Evolutionary conservation across 2,888 invertebrate species (phyloP).

Genomic region (Nesidiocoris tenuis): DNA sequence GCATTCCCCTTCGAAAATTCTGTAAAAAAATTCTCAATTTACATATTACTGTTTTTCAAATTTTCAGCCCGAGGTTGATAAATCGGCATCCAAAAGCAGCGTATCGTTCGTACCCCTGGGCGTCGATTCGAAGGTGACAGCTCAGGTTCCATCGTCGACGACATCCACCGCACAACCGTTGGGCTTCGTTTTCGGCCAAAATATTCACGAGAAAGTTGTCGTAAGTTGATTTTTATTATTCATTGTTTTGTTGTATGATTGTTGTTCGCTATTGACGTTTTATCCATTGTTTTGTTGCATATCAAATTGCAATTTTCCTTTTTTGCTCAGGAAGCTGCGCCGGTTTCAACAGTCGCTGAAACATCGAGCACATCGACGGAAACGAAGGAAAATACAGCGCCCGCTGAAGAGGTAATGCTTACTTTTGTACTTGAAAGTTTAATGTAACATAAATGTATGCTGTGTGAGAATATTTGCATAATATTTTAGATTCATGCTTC

Average conservation of each 20-base stretch:
- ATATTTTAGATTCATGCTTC: no score
- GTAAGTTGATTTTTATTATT: constrained; percentile 6
- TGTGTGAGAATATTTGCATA: no score
- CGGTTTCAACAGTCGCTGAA: background rate
- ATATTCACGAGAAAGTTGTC: constrained; percentile 78
- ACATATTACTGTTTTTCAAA: no score
- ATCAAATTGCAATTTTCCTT: background rate
- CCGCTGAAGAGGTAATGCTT: background rate
- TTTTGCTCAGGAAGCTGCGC: background rate
- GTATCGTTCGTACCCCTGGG: constrained; percentile 48
- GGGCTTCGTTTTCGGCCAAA: constrained; percentile 88
- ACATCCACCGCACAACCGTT: constrained; percentile 53
- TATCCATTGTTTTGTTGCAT: no score
- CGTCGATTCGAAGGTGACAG: constrained; percentile 20
- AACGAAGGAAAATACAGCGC: background rate
- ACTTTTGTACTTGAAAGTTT: no score
- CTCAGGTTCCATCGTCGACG: constrained; percentile 18
- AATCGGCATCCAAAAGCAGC: constrained; percentile 12
- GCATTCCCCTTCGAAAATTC: no score
- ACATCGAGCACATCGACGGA: background rate
- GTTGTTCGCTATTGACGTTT: background rate
- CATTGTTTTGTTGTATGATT: background rate
- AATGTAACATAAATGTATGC: no score
- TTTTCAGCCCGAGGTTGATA: background rate
- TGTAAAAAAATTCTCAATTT: no score